Percentiles rank a stretch among this genome's conserved stretches.
Conservation (phyloP, 2,113 vertebrate species). For the Sinocyclocheilus rhinocerous region DNA sequence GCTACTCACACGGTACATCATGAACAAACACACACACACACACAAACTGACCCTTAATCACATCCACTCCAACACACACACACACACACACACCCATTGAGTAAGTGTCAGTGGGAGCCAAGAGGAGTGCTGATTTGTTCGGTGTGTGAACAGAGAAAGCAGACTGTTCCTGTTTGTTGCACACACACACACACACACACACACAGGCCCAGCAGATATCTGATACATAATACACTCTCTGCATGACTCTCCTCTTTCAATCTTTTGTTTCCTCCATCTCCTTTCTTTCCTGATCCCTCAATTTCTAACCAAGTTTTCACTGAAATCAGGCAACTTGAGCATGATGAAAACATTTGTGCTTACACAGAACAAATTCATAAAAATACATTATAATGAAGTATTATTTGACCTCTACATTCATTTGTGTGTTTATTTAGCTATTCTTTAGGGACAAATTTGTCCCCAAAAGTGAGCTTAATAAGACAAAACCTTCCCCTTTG, state of each 20-base stretch:
- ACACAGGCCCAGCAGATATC: conserved; percentile 58
- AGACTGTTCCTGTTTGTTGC: conserved; percentile 23
- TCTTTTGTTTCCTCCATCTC: conserved; percentile 46
- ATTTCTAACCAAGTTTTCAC: conserved; percentile 23
- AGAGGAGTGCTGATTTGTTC: conserved; percentile 35
- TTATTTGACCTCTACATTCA: not conserved
- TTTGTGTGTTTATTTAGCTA: not conserved
- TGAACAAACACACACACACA: conserved; percentile 34
- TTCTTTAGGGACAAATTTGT: not conserved
- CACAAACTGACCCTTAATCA: conserved; percentile 31
- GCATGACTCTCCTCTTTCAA: conserved; percentile 60
- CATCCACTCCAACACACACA: not conserved
- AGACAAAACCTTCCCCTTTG: not conserved
- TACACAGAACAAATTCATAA: conserved; percentile 14
- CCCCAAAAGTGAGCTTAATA: not conserved
- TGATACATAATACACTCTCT: conserved; percentile 62
- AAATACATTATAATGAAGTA: conserved; percentile 11
- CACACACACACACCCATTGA: conserved; percentile 35
- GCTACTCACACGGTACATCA: conserved; percentile 37
- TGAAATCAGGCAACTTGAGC: conserved; percentile 11
- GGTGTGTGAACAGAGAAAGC: conserved; percentile 46
- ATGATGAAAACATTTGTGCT: not conserved
- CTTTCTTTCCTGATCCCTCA: conserved; percentile 21
- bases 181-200: conserved; percentile 17
- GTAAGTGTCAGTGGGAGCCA: conserved; percentile 32